Percentiles rank a stretch among this genome's conserved stretches.
phyloP scores from a whole-genome alignment of 2,888 invertebrate genomes.

The Tachina lurida region DNA sequence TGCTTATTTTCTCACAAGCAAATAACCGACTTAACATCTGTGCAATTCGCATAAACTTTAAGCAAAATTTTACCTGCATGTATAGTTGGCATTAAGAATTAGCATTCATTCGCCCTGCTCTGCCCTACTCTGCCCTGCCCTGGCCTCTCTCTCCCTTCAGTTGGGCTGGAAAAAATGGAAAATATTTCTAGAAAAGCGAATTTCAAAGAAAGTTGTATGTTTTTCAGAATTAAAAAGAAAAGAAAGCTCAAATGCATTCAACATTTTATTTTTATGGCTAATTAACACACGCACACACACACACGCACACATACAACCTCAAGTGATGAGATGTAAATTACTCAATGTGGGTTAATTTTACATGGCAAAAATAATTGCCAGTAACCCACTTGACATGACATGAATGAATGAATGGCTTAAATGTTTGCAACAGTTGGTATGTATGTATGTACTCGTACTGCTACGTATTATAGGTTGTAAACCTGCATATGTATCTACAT shows the following conservation, averaged over 20 bases:
- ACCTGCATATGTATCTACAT: too few species aligned
- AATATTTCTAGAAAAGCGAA: conserved; percentile 52
- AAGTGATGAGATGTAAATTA: conserved; percentile 47
- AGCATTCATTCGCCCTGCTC: conserved; percentile 40
- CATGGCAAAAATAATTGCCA: conserved; percentile 15
- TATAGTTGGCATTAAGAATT: conserved; percentile 50
- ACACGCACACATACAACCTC: not conserved
- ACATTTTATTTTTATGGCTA: conserved; percentile 15
- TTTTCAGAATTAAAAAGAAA: conserved; percentile 20
- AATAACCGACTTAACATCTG: conserved; percentile 47
- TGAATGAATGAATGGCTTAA: conserved; percentile 1
- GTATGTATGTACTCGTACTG: too few species aligned
- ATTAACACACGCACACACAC: conserved; percentile 5
- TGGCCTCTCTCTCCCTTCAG: not conserved
- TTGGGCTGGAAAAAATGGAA: conserved; percentile 1
- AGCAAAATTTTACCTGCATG: conserved; percentile 52
- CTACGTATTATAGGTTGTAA: too few species aligned
- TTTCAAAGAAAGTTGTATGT: conserved; percentile 42
- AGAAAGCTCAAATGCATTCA: conserved; percentile 45
- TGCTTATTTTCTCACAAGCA: conserved; percentile 55
- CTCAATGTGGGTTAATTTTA: conserved; percentile 39
- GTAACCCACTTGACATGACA: conserved; percentile 45
- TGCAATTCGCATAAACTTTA: not conserved
- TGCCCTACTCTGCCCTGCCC: conserved; percentile 20
- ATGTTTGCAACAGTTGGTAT: not conserved